Base-by-base conservation (phyloP, 2,113 vertebrate genomes). In the Ciconia stormi region DNA sequence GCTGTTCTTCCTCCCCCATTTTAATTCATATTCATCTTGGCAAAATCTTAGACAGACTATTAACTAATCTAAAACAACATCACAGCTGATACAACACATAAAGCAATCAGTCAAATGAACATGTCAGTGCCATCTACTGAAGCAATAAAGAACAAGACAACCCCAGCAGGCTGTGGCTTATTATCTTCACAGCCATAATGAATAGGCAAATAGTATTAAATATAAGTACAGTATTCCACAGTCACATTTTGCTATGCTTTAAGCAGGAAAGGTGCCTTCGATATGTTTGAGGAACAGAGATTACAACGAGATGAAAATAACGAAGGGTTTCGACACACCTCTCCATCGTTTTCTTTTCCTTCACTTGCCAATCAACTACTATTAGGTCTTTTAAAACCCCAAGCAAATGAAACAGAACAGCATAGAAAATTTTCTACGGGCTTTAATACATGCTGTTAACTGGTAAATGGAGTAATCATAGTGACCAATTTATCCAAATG, bases 131-230 rank as follows among this genome's bases (percentile, higher is more conserved):
- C 95, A 95, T 46, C 82, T n/a, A 86, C 89, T 32, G 62, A 82
- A 65, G 82, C 56, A 69, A 61, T 42, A 78, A 91, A 95, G 76
- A 84, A 73, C 66, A 44, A 63, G 89, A 61, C 84, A 50, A 84
- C 59, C 90, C 91, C 87, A 82, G 91, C 58, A 91, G 78, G 88
- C 80, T 85, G 81, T 17, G 88, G 29, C 96, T 93, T 81, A 69
- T 79, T 77, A 71, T 89, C 84, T 80, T 83, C 93, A 49, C 71
- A 71, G 95, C 84, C 78, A 53, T 79, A 88, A 93, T 55, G 89
- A 91, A 77, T 34, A 71, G 80, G 79, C 80, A 95, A 76, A 96
- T 17, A 76, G 73, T 27, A 50, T 44, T 53, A n/a, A 56, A 80
- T 19, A 42, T 17, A 42, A 83, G 47, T 16, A 42, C 15, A 25